phyloP scores from a whole-genome alignment of 2,797 vertebrate species.

The Bradypodion ventrale region DNA sequence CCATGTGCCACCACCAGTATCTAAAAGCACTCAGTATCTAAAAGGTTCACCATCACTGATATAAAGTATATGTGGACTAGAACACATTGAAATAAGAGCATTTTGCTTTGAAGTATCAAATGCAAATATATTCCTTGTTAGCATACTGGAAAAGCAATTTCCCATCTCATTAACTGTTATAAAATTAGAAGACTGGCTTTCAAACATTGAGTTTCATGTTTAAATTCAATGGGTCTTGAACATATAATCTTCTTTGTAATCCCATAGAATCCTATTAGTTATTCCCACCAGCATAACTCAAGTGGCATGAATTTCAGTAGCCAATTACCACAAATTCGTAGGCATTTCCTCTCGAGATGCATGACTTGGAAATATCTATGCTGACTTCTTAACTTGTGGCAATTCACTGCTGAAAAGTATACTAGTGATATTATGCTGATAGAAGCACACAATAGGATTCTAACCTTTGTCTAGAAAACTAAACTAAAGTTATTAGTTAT shows the following conservation, averaged over 20 bases:
- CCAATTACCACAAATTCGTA: too few species aligned
- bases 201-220: background rate
- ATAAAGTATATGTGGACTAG: background rate
- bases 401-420: too few species aligned
- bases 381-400: too few species aligned
- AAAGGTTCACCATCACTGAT: too few species aligned
- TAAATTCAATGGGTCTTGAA: background rate
- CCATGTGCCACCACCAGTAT: too few species aligned
- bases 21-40: too few species aligned
- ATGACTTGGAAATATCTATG: too few species aligned
- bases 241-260: background rate
- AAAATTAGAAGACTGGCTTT: background rate
- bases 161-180: background rate
- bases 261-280: background rate
- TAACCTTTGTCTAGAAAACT: background rate
- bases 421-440: too few species aligned
- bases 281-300: too few species aligned
- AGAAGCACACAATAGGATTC: too few species aligned
- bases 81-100: background rate
- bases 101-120: background rate
- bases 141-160: background rate
- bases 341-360: too few species aligned
- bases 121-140: background rate
- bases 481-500: background rate
- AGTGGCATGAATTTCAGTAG: too few species aligned